Evolutionary conservation across 2,888 invertebrate genomes (phyloP), one percentile per base, ranked within the genome.

Genomic region (Mellilla xanthometata): DNA sequence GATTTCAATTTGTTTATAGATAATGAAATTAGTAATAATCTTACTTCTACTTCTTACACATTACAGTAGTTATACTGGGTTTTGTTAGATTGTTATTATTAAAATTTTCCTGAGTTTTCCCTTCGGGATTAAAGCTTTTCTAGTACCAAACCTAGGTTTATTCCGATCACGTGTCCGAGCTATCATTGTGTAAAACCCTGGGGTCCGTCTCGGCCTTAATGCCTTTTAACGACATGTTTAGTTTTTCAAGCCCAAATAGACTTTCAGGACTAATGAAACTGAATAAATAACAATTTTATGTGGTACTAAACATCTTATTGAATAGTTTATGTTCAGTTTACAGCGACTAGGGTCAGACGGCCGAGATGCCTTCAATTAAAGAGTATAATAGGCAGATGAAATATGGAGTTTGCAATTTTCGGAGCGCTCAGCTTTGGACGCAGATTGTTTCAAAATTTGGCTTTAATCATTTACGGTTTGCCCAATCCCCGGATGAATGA

Each of bases 381-480:
- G 3, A 19, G 15, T 5, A 19, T 19, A 19, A 19, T 19, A 13
- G 35, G 19, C 3, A 15, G 26, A 19, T 38, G 36, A 26, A 43
- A 36, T 43, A 31, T 32, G 12, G 32, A 32, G 11, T 22, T 28
- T 36, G 31, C 27, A 32, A 24, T 29, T 24, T 29, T 30, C 23
- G 26, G 40, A 33, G 39, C 15, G 23, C 39, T 12, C 30, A 23
- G 33, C 23, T 32, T 22, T 24, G 22, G 32, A 12, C 15, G 31
- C 27, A 53, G 40, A 69, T 72, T 72, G 70, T 73, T 71, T 73
- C 67, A 15, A 60, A 62, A 62, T 72, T 70, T 60, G 55, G 58
- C 39, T 53, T 45, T 43, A 58, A 64, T 59, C 55, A 50, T 65
- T 65, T 55, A 43, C 56, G 61, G 62, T 64, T 65, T 58, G 64